Base-by-base conservation (phyloP, 2,797 vertebrate genomes). In the Acrossocheilus fasciatus region DNA sequence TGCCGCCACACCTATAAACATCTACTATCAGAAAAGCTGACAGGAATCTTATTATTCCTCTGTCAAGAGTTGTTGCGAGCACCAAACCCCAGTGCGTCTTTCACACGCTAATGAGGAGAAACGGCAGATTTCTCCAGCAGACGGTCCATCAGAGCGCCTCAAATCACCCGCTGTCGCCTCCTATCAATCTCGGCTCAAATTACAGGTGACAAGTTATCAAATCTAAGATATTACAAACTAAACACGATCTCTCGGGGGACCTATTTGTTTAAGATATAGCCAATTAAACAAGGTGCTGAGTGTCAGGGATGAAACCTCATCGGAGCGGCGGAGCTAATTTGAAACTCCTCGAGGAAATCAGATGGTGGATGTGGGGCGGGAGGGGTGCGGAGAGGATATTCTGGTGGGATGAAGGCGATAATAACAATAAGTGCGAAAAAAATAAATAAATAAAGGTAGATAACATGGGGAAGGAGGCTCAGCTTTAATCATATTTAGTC, bases 201-300 rank as follows among this genome's bases (percentile, higher is more conserved):
- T 91, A 90, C 82, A 89, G 88, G 89, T 92, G 91, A 91, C 89
- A 92, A 92, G 89, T 91, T 91, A 91, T 90, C 88, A 89, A 90
- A 90, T 91, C 88, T 85, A 86, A 82, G 79, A 88, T 89, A 91
- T 90, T 89, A 89, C 89, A 90, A 91, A 90, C 89, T 90, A 92
- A 92, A 92, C 90, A 91, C 47, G 30, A 88, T 84, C 87, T 89
- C 90, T 84, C 86, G 34, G 54, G 77, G 85, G 89, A 89, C 81
- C 89, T 89, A 92, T 89, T 90, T 86, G 83, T 88, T 88, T 87
- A 91, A 88, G 88, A 89, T 89, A 90, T 89, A 91, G 90, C 88
- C 91, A 91, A 89, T 92, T 91, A 92, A 91, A 91, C 83, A 88
- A 86, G 86, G 88, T 70, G 69, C 59, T 83, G 86, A 87, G 86